Conservation (phyloP, 2,113 vertebrate genomes). For the Trochalopteron elliotii region DNA sequence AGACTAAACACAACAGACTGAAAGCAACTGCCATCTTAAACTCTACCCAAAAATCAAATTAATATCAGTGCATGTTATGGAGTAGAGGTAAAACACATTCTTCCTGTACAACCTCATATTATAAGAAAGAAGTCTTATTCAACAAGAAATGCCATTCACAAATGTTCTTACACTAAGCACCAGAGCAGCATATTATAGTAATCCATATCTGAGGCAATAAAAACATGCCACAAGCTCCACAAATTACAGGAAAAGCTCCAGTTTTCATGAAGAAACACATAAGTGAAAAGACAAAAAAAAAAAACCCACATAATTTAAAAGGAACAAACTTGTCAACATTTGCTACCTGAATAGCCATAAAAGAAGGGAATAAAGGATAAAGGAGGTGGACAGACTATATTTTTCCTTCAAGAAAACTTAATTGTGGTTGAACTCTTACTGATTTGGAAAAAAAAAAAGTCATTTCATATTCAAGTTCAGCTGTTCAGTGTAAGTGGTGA, state of each 20-base stretch:
- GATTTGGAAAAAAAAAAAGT: not conserved
- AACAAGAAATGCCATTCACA: not conserved
- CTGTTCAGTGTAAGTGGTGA: not conserved
- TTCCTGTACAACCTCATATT: not conserved
- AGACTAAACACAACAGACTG: not conserved
- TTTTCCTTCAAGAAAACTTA: conserved; percentile 1
- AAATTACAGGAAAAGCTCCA: not conserved
- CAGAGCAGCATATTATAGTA: not conserved
- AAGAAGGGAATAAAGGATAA: too few species aligned
- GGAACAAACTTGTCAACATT: not conserved
- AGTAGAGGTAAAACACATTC: not conserved
- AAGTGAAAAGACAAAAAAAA: not conserved
- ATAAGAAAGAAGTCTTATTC: not conserved
- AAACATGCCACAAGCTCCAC: not conserved
- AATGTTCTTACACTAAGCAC: not conserved
- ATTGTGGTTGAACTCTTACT: not conserved
- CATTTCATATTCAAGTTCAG: not conserved
- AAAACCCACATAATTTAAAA: not conserved
- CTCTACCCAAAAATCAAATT: not conserved
- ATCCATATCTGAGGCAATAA: not conserved
- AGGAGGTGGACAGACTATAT: not conserved
- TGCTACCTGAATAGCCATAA: not conserved
- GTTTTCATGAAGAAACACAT: not conserved
- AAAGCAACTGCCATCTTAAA: not conserved
- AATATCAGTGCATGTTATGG: not conserved